Percentiles rank a stretch among this genome's conserved stretches.
These are phyloP conservation scores for Muscicapa comitata DNA, from an alignment of 2,797 vertebrate species.

Conservation along the genomic window DNA sequence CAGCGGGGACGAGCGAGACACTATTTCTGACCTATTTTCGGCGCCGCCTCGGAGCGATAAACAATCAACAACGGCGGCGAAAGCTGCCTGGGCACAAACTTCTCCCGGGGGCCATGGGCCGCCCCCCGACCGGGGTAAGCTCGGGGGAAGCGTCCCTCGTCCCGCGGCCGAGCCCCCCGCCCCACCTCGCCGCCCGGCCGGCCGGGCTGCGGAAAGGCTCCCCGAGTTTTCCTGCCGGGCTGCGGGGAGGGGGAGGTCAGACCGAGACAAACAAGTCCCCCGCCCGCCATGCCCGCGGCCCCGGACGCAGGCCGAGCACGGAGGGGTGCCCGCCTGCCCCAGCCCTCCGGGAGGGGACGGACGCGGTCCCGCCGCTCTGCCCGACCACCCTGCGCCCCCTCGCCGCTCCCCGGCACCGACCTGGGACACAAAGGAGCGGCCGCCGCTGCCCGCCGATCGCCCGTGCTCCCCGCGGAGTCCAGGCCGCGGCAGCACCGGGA, in stretches of 20 bases:
- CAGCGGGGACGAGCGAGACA: not conserved
- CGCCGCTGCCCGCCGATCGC: not conserved
- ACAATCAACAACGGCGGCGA: not conserved
- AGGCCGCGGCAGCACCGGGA: slow-evolving; percentile 56
- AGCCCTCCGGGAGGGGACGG: not conserved
- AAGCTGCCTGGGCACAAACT: not conserved
- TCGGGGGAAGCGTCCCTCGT: not conserved
- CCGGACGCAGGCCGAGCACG: not conserved
- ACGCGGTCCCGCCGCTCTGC: not conserved
- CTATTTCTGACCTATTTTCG: slow-evolving; percentile 21
- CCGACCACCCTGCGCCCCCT: not conserved
- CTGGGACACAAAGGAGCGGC: not conserved
- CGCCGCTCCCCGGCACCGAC: not conserved
- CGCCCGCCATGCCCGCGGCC: not conserved
- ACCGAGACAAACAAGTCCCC: not conserved
- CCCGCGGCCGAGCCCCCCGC: not conserved
- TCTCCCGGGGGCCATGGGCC: not conserved
- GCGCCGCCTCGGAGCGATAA: not conserved
- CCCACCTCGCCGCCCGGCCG: no score
- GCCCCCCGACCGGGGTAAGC: no score
- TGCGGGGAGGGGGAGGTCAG: not conserved
- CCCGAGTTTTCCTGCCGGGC: not conserved
- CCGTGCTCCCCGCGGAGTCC: not conserved
- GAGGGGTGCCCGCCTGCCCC: not conserved
- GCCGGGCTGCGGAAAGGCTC: not conserved